Conservation (phyloP, 2,113 vertebrate genomes). For the Microcebus murinus region DNA sequence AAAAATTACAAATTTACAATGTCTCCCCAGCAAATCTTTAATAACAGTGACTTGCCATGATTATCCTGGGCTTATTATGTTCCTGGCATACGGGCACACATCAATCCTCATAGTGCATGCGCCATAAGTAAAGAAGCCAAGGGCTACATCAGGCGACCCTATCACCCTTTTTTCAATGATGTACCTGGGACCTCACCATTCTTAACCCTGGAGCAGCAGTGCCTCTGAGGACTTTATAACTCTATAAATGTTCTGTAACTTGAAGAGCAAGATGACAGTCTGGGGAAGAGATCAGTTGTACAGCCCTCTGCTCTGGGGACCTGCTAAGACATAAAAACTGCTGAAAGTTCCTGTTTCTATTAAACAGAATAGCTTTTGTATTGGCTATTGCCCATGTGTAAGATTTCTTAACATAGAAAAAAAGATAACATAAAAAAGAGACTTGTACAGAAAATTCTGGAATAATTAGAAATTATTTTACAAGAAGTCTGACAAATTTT, state of each 20-base stretch:
- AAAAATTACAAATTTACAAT: background rate
- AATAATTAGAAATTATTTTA: background rate
- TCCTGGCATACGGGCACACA: background rate
- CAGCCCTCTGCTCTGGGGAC: background rate
- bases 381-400: background rate
- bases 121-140: background rate
- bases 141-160: background rate
- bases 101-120: background rate
- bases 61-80: background rate
- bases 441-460: background rate
- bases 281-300: background rate
- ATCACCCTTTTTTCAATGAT: background rate
- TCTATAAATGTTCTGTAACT: background rate
- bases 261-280: background rate
- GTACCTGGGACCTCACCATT: background rate
- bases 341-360: constrained; percentile 15
- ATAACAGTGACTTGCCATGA: background rate
- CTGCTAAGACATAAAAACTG: background rate
- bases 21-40: background rate
- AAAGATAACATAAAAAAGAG: constrained; percentile 8
- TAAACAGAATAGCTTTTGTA: background rate
- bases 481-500: background rate
- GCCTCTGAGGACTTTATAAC: background rate
- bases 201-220: background rate
- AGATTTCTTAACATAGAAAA: background rate